Evolutionary conservation across 1,140 invertebrate species (phyloP).

Genomic region (Forficula auricularia): DNA sequence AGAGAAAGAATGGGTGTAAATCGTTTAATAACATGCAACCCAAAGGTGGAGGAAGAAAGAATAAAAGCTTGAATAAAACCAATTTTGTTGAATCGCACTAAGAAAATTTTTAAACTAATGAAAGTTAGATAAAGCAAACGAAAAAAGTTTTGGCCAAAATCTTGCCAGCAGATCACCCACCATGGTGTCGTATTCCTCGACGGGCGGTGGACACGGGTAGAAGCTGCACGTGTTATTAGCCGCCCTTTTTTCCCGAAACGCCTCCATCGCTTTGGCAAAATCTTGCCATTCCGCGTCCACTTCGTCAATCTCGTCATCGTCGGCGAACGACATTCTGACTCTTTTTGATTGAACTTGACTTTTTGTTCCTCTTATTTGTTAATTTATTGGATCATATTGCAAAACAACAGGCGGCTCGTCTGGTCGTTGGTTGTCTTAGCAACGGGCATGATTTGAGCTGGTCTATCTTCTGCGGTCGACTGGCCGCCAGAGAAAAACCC

Average conservation of each 20-base stretch:
- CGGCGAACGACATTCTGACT: constrained; percentile 3
- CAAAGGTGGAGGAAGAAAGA: too few species aligned
- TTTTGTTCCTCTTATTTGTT: constrained; percentile 4
- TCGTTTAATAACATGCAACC: too few species aligned
- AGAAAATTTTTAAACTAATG: too few species aligned
- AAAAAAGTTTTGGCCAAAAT: constrained; percentile 24
- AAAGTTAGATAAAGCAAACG: constrained; percentile 26
- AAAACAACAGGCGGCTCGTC: too few species aligned
- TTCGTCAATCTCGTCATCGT: constrained; percentile 5
- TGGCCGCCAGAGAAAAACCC: too few species aligned
- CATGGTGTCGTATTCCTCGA: constrained; percentile 29
- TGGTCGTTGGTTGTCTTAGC: too few species aligned
- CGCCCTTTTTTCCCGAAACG: neutral
- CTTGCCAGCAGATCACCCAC: constrained; percentile 23
- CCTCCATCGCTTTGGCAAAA: constrained; percentile 11
- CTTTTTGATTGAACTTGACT: constrained; percentile 5
- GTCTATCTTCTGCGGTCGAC: too few species aligned
- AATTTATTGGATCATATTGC: constrained; percentile 7
- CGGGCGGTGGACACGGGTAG: constrained; percentile 42
- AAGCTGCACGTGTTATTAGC: constrained; percentile 25
- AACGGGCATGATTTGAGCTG: too few species aligned
- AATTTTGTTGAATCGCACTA: too few species aligned
- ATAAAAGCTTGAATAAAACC: too few species aligned
- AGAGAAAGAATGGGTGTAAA: too few species aligned
- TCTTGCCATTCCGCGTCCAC: constrained; percentile 16